Conservation (phyloP, 2,797 vertebrate genomes). For the Arvicola amphibius region DNA sequence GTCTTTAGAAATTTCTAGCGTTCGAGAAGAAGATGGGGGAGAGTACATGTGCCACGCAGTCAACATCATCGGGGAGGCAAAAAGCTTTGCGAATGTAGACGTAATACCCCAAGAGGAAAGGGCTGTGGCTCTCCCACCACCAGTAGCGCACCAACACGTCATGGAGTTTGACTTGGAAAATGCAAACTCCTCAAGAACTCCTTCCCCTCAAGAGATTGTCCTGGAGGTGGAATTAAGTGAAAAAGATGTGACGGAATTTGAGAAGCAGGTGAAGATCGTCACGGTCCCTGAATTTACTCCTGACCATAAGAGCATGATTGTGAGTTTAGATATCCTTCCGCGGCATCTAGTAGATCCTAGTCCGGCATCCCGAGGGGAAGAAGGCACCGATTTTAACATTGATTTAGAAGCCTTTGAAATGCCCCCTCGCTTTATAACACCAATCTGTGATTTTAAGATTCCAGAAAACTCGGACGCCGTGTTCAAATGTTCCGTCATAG, state of each 20-base stretch:
- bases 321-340: conserved; percentile 97
- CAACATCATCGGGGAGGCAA: conserved; percentile 96
- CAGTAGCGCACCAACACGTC: conserved; percentile 97
- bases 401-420: conserved; percentile 97
- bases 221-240: conserved; percentile 98
- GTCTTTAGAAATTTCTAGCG: conserved; percentile 89
- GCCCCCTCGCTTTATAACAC: conserved; percentile 96
- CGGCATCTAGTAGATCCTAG: conserved; percentile 92
- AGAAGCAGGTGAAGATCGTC: conserved; percentile 98
- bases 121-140: conserved; percentile 92
- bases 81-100: conserved; percentile 93
- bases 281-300: conserved; percentile 96
- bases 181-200: conserved; percentile 93
- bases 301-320: conserved; percentile 98
- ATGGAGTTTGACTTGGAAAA: conserved; percentile 98
- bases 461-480: conserved; percentile 92
- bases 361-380: conserved; percentile 88
- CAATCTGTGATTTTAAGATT: conserved; percentile 93
- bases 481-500: conserved; percentile 97
- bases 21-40: conserved; percentile 92
- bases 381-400: conserved; percentile 94
- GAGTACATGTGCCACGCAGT: conserved; percentile 96
- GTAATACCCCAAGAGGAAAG: conserved; percentile 91
- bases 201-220: conserved; percentile 98
- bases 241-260: conserved; percentile 97